Evolutionary conservation across 2,113 vertebrate species (phyloP), one percentile per base, ranked within the genome.

Genomic region (Murina feae): DNA sequence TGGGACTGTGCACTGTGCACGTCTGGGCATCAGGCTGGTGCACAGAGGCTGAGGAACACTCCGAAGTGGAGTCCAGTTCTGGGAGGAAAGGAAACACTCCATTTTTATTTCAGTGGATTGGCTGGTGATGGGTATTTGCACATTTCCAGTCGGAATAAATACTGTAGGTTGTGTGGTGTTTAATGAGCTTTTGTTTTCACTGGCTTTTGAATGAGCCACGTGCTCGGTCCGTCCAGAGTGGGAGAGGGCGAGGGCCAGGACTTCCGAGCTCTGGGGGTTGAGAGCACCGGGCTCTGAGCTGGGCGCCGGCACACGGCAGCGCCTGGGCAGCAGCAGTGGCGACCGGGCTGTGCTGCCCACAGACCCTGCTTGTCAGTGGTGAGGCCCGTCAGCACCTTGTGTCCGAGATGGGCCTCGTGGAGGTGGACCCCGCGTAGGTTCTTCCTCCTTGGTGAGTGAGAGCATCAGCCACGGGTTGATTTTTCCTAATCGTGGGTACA

Each of bases 311-410:
- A 5, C 58, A 35, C 0, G 3, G 37, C 20, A 6, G 79, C 30
- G 2, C 60, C 44, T 32, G 2, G 6, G 7, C 9, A 30, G 1
- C 39, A 1, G 18, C 6, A 6, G 8, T 1, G 21, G 32, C 0
- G 3, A 4, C 1, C 0, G 6, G 8, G 6, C 0, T 1, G 5
- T 2, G 0, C n/a, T 21, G 2, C 5, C 35, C 10, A 0, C 11
- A 1, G 71, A 2, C 9, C 4, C 16, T 1, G 6, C 0, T 30
- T 23, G 65, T 16, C n/a, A 1, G 1, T 0, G 16, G 20, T 0
- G 1, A 6, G 2, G 14, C 6, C 37, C 9, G n/a, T 49, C 20
- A 1, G 1, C 8, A 9, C 32, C 69, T 30, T 23, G 30, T 28
- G 90, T 11, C 32, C 9, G 5, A 6, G 28, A 44, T 0, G 10